Evolutionary conservation across 2,797 vertebrate genomes (phyloP).

Genomic region (Hemitrygon akajei): DNA sequence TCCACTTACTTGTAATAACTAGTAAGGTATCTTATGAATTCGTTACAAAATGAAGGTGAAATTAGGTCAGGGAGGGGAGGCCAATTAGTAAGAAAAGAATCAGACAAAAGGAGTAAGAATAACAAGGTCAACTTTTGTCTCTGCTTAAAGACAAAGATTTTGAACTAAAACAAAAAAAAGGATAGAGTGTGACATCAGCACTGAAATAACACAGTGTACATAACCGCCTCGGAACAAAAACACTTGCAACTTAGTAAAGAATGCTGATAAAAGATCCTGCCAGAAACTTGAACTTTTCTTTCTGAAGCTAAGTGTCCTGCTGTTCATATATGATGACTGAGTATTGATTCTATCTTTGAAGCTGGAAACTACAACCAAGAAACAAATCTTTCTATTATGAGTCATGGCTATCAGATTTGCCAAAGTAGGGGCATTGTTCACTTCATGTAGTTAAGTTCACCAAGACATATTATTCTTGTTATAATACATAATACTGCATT

Average conservation of each 20-base stretch:
- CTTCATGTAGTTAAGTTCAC: not conserved
- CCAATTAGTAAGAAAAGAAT: not conserved
- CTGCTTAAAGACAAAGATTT: not conserved
- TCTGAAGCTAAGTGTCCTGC: not conserved
- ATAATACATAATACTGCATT: not conserved
- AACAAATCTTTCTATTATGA: not conserved
- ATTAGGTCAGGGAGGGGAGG: not conserved
- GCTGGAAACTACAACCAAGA: not conserved
- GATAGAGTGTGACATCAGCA: not conserved
- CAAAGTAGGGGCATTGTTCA: not conserved
- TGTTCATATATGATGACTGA: not conserved
- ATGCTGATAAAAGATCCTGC: not conserved
- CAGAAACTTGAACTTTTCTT: not conserved
- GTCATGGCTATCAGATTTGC: not conserved
- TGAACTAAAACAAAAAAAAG: not conserved
- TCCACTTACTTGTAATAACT: not conserved
- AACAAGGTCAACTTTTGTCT: not conserved
- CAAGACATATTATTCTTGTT: not conserved
- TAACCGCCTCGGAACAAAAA: not conserved
- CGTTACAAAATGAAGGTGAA: not conserved
- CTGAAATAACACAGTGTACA: not conserved
- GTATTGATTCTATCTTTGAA: not conserved
- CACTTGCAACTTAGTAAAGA: not conserved
- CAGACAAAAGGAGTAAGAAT: not conserved
- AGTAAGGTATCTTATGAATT: not conserved